These are phyloP conservation scores for Pterocles orientalis DNA, from an alignment of 2,113 vertebrate genomes.

Conservation along the genomic window DNA sequence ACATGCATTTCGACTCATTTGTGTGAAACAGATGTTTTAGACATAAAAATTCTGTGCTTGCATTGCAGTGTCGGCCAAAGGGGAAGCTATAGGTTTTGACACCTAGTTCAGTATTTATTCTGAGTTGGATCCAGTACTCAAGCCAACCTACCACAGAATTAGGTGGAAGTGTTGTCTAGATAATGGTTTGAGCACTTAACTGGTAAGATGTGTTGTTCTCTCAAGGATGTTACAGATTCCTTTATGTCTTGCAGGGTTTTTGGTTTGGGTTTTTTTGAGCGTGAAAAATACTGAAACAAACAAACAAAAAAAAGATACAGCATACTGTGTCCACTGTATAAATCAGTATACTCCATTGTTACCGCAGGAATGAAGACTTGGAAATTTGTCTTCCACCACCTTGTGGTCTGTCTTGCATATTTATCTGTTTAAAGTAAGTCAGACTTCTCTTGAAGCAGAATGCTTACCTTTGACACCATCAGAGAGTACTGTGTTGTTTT, in stretches of 20 bases:
- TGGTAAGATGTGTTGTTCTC: neutral
- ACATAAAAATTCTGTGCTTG: neutral
- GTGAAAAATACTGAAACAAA: neutral
- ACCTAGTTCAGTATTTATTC: neutral
- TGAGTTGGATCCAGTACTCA: neutral
- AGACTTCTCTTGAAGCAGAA: neutral
- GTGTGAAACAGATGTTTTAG: neutral
- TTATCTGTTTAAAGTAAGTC: neutral
- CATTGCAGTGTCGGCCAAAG: rapidly evolving
- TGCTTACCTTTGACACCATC: neutral
- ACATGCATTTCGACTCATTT: neutral
- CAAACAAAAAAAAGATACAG: neutral
- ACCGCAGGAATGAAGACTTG: neutral
- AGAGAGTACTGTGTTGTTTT: neutral
- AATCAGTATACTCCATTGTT: neutral
- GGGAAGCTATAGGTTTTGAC: neutral
- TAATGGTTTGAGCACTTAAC: neutral
- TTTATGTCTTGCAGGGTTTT: neutral
- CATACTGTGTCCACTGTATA: neutral
- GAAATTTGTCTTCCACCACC: neutral
- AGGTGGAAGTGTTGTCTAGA: neutral
- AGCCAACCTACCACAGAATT: neutral
- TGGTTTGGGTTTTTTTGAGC: neutral
- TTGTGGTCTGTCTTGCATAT: neutral
- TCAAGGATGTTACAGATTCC: neutral